Evolutionary conservation across 1,140 invertebrate species (phyloP).

Genomic region (Pantala flavescens): DNA sequence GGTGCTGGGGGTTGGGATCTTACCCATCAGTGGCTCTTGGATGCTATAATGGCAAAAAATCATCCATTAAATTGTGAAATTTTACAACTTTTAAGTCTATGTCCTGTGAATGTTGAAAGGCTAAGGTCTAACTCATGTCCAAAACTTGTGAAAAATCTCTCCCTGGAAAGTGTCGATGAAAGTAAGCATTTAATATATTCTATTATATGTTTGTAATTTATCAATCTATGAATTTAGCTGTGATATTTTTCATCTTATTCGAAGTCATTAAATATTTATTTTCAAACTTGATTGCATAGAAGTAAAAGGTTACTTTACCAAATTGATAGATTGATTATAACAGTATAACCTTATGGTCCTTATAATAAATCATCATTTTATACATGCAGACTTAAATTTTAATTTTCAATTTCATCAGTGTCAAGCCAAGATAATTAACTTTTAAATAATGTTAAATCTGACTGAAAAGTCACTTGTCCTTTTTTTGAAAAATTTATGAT

Average conservation of each 20-base stretch:
- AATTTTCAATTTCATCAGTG: no score
- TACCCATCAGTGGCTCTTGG: conserved; percentile 76
- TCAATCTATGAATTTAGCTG: background rate
- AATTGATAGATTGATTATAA: no score
- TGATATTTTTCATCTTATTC: conserved; percentile 16
- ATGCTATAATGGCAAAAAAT: conserved; percentile 71
- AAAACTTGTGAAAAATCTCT: conserved; percentile 79
- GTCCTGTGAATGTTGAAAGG: conserved; percentile 79
- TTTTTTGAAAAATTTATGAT: no score
- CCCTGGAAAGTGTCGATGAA: conserved; percentile 66
- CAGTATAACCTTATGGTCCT: no score
- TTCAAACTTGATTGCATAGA: no score
- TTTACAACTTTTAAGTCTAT: conserved; percentile 65
- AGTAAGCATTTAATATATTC: conserved; percentile 41
- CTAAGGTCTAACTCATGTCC: conserved; percentile 84
- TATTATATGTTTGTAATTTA: background rate
- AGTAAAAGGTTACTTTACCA: no score
- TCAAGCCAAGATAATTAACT: no score
- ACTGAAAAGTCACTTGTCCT: no score
- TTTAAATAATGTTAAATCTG: no score
- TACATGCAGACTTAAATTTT: no score
- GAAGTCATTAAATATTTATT: background rate
- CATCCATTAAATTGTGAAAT: conserved; percentile 76
- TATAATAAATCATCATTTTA: no score
- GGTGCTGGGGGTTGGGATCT: conserved; percentile 80